Evolutionary conservation across 92 coral and sea anemone genomes (phyloP), one percentile per base, ranked within the genome.

Genomic region (Zoanthus solanderi): DNA sequence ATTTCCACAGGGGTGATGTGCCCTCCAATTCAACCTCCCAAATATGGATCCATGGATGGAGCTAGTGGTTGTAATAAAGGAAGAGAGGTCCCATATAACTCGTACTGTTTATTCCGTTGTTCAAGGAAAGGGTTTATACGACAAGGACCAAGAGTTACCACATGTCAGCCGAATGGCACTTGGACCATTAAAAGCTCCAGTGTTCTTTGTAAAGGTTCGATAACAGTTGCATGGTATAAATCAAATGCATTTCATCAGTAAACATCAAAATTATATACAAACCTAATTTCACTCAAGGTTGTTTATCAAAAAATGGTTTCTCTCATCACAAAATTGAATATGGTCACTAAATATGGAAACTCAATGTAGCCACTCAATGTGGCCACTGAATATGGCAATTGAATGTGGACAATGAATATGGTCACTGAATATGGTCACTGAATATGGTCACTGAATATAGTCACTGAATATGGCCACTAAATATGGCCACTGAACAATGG

Each of bases 71-170:
- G 83, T 58, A 16, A 78, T n/a, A 16, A 57, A 15, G 71, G 15
- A 5, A 78, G 71, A 34, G 71, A 78, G 32, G 32, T 78, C 8
- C 83, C 83, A 2, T 78, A 78, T 42, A 66, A 58, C 50, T 57
- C 83, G 1, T 30, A 56, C 52, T 78, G 83, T 78, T 31, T 37
- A 5, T 78, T 78, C 71, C 71, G 83, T 31, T 78, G 83, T 61
- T 34, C 47, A 16, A 37, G 47, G 5, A 31, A 34, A 28, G 83
- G 71, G n/a, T 78, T 78, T 31, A 44, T n/a, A 32, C 71, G 12
- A 5, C 83, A 58, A 16, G 83, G 83, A 58, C 50, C 71, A 37
- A 30, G 13, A 44, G 37, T 16, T 14, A 78, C 53, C 15, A 58
- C 23, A 37, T 78, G 83, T 61, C 68, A 54, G 52, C 71, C 30